A percentile compares a stretch with the other conserved stretches of the same genome.
phyloP scores from a whole-genome alignment of 2,797 vertebrate species.

The Peromyscus aztecus region DNA sequence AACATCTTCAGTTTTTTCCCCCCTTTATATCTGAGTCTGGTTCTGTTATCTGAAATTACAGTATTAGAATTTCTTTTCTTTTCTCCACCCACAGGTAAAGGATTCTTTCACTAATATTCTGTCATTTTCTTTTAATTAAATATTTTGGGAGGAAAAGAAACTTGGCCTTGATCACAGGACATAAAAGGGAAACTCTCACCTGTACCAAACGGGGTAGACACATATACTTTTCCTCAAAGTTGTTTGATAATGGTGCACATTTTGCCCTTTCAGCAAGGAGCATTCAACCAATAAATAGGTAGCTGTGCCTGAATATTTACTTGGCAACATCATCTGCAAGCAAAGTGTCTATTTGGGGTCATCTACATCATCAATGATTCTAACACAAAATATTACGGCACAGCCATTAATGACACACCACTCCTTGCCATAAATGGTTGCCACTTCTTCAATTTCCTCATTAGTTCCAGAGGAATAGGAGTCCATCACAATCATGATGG shows the following conservation, averaged over 20 bases:
- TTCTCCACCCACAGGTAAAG: slow-evolving; percentile 97
- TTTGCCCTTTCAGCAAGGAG: slow-evolving; percentile 93
- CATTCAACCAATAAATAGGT: slow-evolving; percentile 97
- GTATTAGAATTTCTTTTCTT: slow-evolving; percentile 88
- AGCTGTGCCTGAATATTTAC: slow-evolving; percentile 94
- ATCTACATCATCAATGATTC: slow-evolving; percentile 90
- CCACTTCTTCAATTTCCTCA: slow-evolving; percentile 96
- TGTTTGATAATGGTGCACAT: slow-evolving; percentile 92
- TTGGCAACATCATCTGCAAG: slow-evolving; percentile 96
- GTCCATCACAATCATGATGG: background rate
- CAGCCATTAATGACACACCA: slow-evolving; percentile 97
- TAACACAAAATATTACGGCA: slow-evolving; percentile 96
- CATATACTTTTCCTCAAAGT: slow-evolving; percentile 96
- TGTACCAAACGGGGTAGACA: slow-evolving; percentile 77
- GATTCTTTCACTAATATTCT: slow-evolving; percentile 95
- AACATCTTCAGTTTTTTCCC: slow-evolving; percentile 89
- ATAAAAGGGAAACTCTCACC: background rate
- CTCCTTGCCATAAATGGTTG: slow-evolving; percentile 96
- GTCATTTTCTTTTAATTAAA: slow-evolving; percentile 74
- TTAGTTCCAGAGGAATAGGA: slow-evolving; percentile 66
- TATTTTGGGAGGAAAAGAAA: slow-evolving; percentile 55
- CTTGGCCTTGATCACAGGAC: slow-evolving; percentile 1
- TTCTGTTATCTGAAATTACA: slow-evolving; percentile 91
- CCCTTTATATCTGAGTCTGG: slow-evolving; percentile 86
- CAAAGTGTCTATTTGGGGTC: slow-evolving; percentile 92